phyloP scores from a whole-genome alignment of 2,797 vertebrate species.

The Meriones psammophilus region DNA sequence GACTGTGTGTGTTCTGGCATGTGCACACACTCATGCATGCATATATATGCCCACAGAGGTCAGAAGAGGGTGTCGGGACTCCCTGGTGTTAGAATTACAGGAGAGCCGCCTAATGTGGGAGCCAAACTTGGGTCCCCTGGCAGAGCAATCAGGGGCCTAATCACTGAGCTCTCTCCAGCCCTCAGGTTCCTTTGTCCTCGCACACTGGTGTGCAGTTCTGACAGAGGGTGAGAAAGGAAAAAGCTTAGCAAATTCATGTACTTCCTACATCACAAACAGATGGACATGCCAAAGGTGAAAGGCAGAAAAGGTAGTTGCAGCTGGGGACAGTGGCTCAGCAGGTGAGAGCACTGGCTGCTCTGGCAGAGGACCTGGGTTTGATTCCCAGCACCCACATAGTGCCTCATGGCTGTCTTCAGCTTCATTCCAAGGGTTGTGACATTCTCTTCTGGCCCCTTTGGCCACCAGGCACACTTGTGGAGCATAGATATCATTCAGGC shows the following conservation, averaged over 20 bases:
- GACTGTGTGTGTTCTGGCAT: too few species aligned
- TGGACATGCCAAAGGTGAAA: not conserved
- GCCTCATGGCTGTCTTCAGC: not conserved
- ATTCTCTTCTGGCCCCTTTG: not conserved
- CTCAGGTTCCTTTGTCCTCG: not conserved
- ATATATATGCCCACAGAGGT: too few species aligned
- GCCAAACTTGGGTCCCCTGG: too few species aligned
- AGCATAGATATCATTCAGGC: not conserved
- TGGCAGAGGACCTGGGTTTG: not conserved
- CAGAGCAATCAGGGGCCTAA: not conserved
- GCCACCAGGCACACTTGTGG: not conserved
- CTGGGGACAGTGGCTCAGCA: not conserved
- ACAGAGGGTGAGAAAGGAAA: not conserved
- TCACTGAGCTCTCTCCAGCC: not conserved
- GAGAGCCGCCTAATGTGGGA: too few species aligned
- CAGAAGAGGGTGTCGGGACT: not conserved
- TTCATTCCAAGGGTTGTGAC: not conserved
- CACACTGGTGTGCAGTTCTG: not conserved
- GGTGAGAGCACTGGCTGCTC: not conserved
- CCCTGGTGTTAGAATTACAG: too few species aligned
- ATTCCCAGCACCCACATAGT: not conserved
- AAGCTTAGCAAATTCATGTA: not conserved
- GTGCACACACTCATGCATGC: too few species aligned
- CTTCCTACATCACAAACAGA: not conserved
- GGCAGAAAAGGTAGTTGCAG: not conserved